Evolutionary conservation across 2,797 vertebrate genomes (phyloP).

Genomic region (Oreochromis grahami): DNA sequence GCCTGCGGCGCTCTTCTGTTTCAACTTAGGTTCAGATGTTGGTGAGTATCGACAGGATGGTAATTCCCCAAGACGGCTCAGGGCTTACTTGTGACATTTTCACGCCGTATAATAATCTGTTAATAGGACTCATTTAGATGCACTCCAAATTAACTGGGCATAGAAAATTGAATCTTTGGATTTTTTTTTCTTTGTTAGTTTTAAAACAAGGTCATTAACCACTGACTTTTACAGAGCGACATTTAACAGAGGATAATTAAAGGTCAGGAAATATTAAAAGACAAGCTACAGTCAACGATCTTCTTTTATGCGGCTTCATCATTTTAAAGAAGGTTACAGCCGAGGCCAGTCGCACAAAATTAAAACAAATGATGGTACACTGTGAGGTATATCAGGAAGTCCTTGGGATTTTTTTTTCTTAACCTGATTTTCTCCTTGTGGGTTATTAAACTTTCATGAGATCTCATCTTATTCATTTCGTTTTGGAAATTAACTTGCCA

Average conservation of each 20-base stretch:
- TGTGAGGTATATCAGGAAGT: neutral
- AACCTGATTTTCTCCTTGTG: neutral
- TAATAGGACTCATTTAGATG: constrained; percentile 15
- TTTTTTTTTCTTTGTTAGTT: neutral
- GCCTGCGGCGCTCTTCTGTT: neutral
- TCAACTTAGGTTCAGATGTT: neutral
- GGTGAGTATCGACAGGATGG: neutral
- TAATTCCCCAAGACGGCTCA: neutral
- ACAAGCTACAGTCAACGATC: neutral
- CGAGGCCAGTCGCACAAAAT: neutral
- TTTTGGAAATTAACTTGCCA: neutral
- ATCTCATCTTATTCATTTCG: neutral
- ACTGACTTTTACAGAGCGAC: neutral
- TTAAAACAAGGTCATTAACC: neutral
- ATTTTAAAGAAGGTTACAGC: neutral
- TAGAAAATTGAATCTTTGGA: neutral
- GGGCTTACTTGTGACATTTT: constrained; percentile 10
- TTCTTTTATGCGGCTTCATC: neutral
- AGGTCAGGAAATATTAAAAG: neutral
- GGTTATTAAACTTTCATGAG: neutral
- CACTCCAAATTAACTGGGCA: neutral
- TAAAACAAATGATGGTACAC: neutral
- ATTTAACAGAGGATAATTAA: neutral
- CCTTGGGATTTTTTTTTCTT: neutral
- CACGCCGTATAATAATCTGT: constrained; percentile 11